Evolutionary conservation across 2,797 vertebrate genomes (phyloP), one percentile per base, ranked within the genome.

Genomic region (Arctocebus calabarensis): DNA sequence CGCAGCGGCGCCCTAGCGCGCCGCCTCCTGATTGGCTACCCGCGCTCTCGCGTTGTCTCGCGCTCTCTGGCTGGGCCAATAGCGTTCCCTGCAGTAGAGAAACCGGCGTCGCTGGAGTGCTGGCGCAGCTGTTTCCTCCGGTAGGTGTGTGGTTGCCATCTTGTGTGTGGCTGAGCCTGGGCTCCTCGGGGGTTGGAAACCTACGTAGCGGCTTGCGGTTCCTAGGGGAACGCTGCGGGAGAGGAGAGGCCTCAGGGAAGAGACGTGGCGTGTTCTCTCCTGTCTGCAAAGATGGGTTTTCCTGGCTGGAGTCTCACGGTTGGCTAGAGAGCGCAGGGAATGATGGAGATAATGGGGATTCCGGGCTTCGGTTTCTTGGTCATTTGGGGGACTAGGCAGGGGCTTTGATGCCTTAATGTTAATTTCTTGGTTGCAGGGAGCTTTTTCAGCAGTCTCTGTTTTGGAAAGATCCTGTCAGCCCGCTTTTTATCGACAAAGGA

Each of bases 81-180:
- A 48, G 59, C 55, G 43, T 75, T 61, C 20, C 7, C 68, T 20
- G 3, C 7, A 61, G 62, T 77, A 27, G 32, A 25, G 43, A 43
- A 32, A 14, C 75, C 52, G 1, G 73, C 59, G 1, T 45, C 20
- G 62, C 52, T 52, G 73, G 84, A 70, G 95, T 55, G 78, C 92
- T 68, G 94, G 96, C 16, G 88, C 75, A 3, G 82, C 89, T 23
- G 68, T 73, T 92, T 59, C 87, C 78, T 89, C 45, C 61, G 96
- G 95, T 95, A 90, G 95, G 90, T 95, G 74, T 17, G 74, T 3
- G 57, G 81, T 92, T 93, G 97, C 97, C 97, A 97, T 97, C 3
- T 97, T 97, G 96, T 96, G 96, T 97, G 97, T 97, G 97, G 94
- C 97, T 61, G 9, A 10, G 2, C 0, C 2, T 0, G n/a, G 19